Evolutionary conservation across 2,113 vertebrate genomes (phyloP).

Genomic region (Empidonax alnorum): DNA sequence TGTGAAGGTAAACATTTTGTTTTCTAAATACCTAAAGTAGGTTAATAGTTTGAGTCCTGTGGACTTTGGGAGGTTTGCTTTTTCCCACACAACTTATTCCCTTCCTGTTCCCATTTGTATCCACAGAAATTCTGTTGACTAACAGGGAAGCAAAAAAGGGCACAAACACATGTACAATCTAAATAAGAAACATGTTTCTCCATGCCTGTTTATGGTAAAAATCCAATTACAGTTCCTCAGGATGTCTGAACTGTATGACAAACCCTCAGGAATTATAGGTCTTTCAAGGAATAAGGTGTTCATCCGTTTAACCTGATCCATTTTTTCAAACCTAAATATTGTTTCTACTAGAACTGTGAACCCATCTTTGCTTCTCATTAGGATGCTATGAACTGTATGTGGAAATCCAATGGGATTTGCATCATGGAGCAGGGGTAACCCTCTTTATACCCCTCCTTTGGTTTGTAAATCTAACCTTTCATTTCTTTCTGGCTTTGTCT

Average conservation of each 20-base stretch:
- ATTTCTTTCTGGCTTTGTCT: background rate
- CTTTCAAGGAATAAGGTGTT: background rate
- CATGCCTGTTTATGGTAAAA: background rate
- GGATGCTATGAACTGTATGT: background rate
- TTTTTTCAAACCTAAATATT: background rate
- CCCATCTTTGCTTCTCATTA: background rate
- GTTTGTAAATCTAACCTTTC: background rate
- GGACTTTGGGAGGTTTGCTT: background rate
- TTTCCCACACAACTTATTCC: background rate
- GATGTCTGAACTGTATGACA: background rate
- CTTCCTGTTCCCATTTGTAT: background rate
- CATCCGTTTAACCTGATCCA: background rate
- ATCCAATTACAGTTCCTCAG: background rate
- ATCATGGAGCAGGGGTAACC: background rate
- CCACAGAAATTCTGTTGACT: conserved; percentile 5
- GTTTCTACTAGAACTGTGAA: background rate
- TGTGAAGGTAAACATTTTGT: conserved; percentile 43
- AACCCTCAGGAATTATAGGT: background rate
- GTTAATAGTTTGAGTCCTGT: background rate
- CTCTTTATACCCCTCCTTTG: background rate
- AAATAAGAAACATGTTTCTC: conserved; percentile 37
- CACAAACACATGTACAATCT: background rate
- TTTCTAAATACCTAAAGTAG: conserved; percentile 16
- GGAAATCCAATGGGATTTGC: background rate
- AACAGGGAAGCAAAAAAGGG: background rate